Base-by-base conservation (phyloP, 2,113 vertebrate genomes). In the Morone chrysops region DNA sequence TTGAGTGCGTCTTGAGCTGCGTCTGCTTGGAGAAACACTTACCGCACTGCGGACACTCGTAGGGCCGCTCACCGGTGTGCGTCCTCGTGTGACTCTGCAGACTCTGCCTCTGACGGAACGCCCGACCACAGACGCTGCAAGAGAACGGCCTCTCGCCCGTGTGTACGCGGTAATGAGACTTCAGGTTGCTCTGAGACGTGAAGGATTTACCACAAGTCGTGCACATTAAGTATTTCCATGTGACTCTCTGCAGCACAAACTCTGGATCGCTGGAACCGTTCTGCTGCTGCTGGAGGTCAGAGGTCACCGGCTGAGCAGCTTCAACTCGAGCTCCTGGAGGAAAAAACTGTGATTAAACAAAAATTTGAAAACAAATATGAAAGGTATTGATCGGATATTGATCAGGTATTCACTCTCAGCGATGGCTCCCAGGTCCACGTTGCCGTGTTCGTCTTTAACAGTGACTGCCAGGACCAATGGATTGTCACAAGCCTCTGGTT, bases 1-100 rank as follows among this genome's bases (percentile, higher is more conserved):
- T 36, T 8, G 88, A 8, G 66, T 95, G 95, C 3, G 93, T 93
- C 81, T 92, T 94, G 31, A 95, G 93, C 45, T 95, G 94, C 0
- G 90, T 85, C 6, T 82, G 89, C 62, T 94, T 95, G 53, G 85
- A 85, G 75, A 96, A 96, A 18, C 82, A 63, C 50, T 95, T 96
- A 0, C 94, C 91, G 13, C 95, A 95, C 59, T 90, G 65, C 0
- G 65, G 13, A 31, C 95, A 96, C 12, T 48, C 12, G 25, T 90
- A 92, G 0, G 92, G 93, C 14, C 90, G 90, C 76, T 93, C 92
- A 0, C 90, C 93, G 0, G 74, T 87, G 86, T 95, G 94, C 11
- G 81, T 86, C 41, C 87, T 61, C 40, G 62, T 61, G 81, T 95
- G 95, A 62, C 87, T 91, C 31, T 80, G 85, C 43, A 94, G 67